Percentiles rank a stretch among this genome's conserved stretches.
These are phyloP conservation scores for Diplolepis rosae DNA, from an alignment of 2,888 invertebrate species.

Conservation along the genomic window DNA sequence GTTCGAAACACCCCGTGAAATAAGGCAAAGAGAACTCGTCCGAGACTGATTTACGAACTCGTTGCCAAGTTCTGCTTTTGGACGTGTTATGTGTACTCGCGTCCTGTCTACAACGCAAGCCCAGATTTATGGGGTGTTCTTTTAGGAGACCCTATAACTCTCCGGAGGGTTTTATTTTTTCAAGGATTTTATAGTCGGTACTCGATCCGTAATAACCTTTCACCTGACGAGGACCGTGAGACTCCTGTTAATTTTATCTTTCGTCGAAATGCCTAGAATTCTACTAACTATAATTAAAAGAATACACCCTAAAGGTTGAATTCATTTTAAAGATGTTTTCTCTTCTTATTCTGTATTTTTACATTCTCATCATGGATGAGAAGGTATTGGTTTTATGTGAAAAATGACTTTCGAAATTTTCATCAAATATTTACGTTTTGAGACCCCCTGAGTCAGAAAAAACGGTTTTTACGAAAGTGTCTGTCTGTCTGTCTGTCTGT, in stretches of 20 bases:
- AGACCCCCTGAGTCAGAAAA: too few species aligned
- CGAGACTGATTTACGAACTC: constrained; percentile 68
- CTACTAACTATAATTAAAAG: too few species aligned
- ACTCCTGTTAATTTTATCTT: constrained; percentile 26
- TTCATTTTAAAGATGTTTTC: not conserved
- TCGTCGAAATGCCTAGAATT: constrained; percentile 3
- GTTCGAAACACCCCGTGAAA: constrained; percentile 54
- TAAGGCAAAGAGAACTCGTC: constrained; percentile 61
- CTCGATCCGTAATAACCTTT: constrained; percentile 29
- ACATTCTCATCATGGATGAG: too few species aligned
- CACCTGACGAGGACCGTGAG: constrained; percentile 32
- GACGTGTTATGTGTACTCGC: constrained; percentile 51
- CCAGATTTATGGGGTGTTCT: constrained; percentile 68
- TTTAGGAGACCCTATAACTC: constrained; percentile 57
- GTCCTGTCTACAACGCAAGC: constrained; percentile 52
- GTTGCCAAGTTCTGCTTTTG: constrained; percentile 54
- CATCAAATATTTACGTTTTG: too few species aligned
- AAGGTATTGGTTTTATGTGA: too few species aligned
- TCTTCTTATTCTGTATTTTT: too few species aligned
- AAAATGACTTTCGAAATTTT: too few species aligned
- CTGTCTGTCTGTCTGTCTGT: too few species aligned
- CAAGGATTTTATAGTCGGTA: constrained; percentile 32
- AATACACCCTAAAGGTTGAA: too few species aligned
- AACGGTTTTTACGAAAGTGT: too few species aligned
- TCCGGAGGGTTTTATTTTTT: constrained; percentile 45